Percentiles rank a stretch among this genome's conserved stretches.
Evolutionary conservation across 2,113 vertebrate genomes (phyloP).

Genomic region (Phodopus roborovskii): DNA sequence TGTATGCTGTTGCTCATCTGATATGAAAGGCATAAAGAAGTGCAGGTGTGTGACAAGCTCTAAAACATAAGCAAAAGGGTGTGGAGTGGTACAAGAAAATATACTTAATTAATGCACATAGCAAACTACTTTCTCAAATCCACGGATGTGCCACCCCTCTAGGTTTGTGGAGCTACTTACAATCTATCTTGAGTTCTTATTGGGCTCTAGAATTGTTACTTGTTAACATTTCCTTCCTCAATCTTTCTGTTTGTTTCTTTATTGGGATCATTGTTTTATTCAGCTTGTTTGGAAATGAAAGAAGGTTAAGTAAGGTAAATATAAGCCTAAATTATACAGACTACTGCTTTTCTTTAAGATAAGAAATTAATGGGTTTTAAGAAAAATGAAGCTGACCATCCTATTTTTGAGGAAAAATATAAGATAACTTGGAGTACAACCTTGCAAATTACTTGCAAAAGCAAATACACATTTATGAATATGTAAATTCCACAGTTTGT

Average conservation of each 20-base stretch:
- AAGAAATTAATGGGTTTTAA: constrained; percentile 31
- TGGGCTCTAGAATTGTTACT: background rate
- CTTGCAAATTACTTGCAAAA: constrained; percentile 15
- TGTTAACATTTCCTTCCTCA: background rate
- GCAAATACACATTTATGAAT: constrained; percentile 8
- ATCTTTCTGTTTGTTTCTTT: constrained; percentile 16
- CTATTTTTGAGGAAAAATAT: constrained; percentile 28
- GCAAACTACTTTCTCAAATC: constrained; percentile 3
- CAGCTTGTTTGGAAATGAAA: background rate
- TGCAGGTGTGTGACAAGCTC: background rate
- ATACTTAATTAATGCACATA: background rate
- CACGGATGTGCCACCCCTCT: background rate
- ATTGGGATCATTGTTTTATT: background rate
- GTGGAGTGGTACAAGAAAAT: background rate
- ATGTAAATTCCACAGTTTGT: background rate
- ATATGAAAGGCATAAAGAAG: background rate
- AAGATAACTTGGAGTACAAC: background rate
- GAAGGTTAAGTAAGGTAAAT: constrained; percentile 5
- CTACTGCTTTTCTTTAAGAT: constrained; percentile 39
- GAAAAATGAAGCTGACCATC: background rate
- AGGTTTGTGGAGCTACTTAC: background rate
- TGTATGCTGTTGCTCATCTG: background rate
- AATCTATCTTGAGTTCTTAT: background rate
- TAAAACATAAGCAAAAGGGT: background rate
- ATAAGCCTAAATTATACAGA: background rate